Evolutionary conservation across 2,797 vertebrate species (phyloP).

Genomic region (Cyclopterus lumpus): DNA sequence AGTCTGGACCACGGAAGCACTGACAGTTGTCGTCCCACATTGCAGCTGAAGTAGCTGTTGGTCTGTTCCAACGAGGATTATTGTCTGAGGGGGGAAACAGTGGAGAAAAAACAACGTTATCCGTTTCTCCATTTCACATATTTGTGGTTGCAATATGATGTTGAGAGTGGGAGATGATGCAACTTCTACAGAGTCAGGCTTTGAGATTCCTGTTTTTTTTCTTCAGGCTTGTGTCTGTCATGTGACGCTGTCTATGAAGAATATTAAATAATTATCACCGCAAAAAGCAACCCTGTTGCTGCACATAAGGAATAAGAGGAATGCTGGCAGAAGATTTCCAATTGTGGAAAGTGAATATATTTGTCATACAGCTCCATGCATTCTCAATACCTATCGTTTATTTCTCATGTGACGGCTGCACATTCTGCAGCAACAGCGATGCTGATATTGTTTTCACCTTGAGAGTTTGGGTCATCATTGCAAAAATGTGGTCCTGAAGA

Average conservation of each 20-base stretch:
- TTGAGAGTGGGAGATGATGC: background rate
- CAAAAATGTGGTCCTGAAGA: background rate
- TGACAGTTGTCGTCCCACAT: conserved; percentile 72
- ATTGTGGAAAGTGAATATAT: too few species aligned
- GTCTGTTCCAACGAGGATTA: conserved; percentile 82
- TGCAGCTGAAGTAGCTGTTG: conserved; percentile 74
- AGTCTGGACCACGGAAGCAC: conserved; percentile 68
- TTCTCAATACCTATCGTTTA: background rate
- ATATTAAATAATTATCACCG: too few species aligned
- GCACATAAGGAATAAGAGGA: background rate
- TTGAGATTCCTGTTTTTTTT: background rate
- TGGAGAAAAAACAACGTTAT: background rate
- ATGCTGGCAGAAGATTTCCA: background rate
- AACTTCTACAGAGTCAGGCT: background rate
- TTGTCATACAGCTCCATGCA: background rate
- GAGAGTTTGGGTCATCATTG: background rate
- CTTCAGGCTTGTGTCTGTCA: background rate
- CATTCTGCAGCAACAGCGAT: background rate
- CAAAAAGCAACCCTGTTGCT: background rate
- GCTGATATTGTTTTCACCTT: background rate
- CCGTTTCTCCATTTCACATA: background rate
- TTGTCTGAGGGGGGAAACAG: conserved; percentile 64
- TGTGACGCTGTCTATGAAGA: too few species aligned
- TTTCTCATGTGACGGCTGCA: background rate
- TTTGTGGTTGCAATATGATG: background rate